Evolutionary conservation across 2,797 vertebrate species (phyloP), one percentile per base, ranked within the genome.

Genomic region (Carduelis carduelis): DNA sequence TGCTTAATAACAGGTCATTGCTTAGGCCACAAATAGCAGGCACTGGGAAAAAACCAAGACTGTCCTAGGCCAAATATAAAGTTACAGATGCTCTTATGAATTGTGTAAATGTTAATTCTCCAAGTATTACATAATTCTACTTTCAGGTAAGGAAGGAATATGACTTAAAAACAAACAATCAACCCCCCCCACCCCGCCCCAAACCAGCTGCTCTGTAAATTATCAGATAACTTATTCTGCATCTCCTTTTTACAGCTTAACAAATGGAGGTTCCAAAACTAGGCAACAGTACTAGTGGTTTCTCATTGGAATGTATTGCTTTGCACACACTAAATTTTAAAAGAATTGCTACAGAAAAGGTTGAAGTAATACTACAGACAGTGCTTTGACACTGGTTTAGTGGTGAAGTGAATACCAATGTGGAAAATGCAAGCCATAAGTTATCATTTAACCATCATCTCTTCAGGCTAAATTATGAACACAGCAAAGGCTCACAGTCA

Each of bases 151-250:
- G 32, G 23, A 7, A 78, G 34, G 21, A 78, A 0, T 22, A 28
- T 7, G 37, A 71, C 28, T 21, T n/a, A 18, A 49, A 43, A 56
- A 10, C 11, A 55, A 39, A 1, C 8, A 27, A 49, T 22, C 30
- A 57, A 34, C 8, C 2, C 4, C 8, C 13, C 8, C 16, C 22
- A 4, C 2, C 2, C 3, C 5, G 3, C 3, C 2, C 3, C 5
- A 10, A 56, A 50, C 32, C 41, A 78, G 24, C 27, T 24, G 9
- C 18, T 52, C 18, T 28, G 23, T 56, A 75, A 70, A 49, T 63
- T 80, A 28, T 21, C 57, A 43, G 20, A 8, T n/a, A 68, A 60
- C 4, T 76, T 79, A 28, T 68, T 75, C 41, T 71, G 16, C 23
- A 65, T 61, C 50, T 60, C 19, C 26, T 53, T 87, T 75, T 68